phyloP scores from a whole-genome alignment of 2,113 vertebrate species.

The Stegastes partitus region DNA sequence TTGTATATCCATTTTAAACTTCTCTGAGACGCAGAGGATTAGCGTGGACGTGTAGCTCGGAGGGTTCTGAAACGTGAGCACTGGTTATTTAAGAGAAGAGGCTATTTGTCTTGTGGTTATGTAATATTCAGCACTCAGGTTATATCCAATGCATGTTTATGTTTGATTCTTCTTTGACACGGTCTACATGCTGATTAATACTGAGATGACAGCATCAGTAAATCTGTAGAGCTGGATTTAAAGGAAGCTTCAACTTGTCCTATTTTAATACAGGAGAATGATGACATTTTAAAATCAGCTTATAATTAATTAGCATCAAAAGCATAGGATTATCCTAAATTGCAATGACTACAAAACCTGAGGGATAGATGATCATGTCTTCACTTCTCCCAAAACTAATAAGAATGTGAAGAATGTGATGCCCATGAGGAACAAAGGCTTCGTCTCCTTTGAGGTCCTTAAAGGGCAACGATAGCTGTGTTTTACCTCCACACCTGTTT shows the following conservation, averaged over 20 bases:
- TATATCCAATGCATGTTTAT: background rate
- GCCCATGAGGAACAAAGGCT: constrained; percentile 54
- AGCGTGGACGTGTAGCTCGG: constrained; percentile 13
- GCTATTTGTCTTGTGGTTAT: background rate
- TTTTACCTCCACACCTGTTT: constrained; percentile 69
- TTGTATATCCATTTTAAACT: constrained; percentile 8
- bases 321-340: background rate
- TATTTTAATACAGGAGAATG: no score
- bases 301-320: no score
- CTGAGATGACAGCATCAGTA: background rate
- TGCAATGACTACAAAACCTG: background rate
- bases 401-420: constrained; percentile 52
- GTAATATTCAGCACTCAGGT: background rate
- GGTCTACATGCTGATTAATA: background rate
- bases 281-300: no score
- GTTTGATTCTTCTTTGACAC: background rate
- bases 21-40: background rate
- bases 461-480: constrained; percentile 36
- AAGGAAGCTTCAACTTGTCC: no score
- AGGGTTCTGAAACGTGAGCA: constrained; percentile 17
- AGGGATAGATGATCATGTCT: no score
- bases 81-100: background rate
- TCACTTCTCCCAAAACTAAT: background rate
- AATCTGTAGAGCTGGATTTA: background rate
- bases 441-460: constrained; percentile 55